Percentiles rank a stretch among this genome's conserved stretches.
Conservation (phyloP, 2,888 invertebrate species). For the Chironomus tentans region DNA sequence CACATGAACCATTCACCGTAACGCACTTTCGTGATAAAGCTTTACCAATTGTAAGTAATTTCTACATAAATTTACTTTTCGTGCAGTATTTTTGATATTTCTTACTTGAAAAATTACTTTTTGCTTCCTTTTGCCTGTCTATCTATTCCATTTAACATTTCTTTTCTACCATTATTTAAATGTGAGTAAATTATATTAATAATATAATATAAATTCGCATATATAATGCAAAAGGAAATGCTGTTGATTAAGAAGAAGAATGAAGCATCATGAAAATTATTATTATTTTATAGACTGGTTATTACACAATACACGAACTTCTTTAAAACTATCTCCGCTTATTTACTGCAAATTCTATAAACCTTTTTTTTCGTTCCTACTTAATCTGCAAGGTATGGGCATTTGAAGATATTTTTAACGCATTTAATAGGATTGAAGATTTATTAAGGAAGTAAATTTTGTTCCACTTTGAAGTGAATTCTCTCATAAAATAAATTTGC, state of each 20-base stretch:
- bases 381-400: too few relatives aligned
- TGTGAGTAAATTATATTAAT: neutral
- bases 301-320: constrained; percentile 22
- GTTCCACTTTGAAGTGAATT: too few relatives aligned
- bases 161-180: neutral
- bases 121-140: neutral
- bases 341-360: too few relatives aligned
- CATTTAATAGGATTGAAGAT: too few relatives aligned
- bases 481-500: too few relatives aligned
- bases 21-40: constrained; percentile 74
- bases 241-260: too few relatives aligned
- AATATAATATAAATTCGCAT: too few relatives aligned
- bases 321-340: too few relatives aligned
- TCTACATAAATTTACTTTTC: neutral
- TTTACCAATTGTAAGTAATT: constrained; percentile 66
- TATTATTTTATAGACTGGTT: constrained; percentile 14
- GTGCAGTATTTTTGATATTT: too few relatives aligned
- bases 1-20: constrained; percentile 70
- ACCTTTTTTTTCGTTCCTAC: too few relatives aligned
- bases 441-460: too few relatives aligned
- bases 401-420: too few relatives aligned
- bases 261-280: neutral
- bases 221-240: neutral
- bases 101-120: neutral
- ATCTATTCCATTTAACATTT: constrained; percentile 9